Evolutionary conservation across 1,140 invertebrate species (phyloP), one percentile per base, ranked within the genome.

Genomic region (Anastrepha obliqua): DNA sequence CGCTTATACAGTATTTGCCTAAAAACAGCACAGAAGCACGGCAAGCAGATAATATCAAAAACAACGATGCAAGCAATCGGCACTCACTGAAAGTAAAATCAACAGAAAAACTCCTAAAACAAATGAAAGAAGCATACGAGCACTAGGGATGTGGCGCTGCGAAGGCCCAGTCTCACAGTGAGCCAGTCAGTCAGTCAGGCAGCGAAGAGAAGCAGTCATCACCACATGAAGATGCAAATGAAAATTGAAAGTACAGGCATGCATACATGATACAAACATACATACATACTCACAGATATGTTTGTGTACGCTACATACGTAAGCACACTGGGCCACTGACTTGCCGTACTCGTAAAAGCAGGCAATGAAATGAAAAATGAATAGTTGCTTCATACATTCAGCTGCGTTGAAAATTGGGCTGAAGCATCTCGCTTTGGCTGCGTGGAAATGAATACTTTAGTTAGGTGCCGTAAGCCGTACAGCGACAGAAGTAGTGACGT

Each of bases 231-330:
- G 51, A 81, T 81, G 74, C 20, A 81, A 55, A 81, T 81, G 74
- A n/a, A 81, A 81, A 81, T 81, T 51, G 47, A 81, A 81, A 81
- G 44, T 81, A 55, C 44, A 81, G n/a, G 15, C 17, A 62, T 62
- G 15, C 3, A 17, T n/a, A 62, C 17, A 13, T 62, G 60, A 4
- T 62, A 62, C 17, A 62, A 62, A 29, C 44, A 81, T 17, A 55
- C 44, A 74, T 42, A 17, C 11, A 17, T 47, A 44, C 8, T 47
- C 15, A 7, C 6, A n/a, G n/a, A n/a, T n/a, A n/a, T n/a, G n/a
- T n/a, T n/a, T n/a, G n/a, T n/a, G n/a, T n/a, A n/a, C n/a, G n/a
- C n/a, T n/a, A 51, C 8, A 74, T 67, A 67, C 11, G 3, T 29
- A 67, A 6, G 8, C n/a, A n/a, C 70, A 67, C 11, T 13, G 6